phyloP scores from a whole-genome alignment of 1,140 invertebrate species.

The Drosophila malerkotliana region DNA sequence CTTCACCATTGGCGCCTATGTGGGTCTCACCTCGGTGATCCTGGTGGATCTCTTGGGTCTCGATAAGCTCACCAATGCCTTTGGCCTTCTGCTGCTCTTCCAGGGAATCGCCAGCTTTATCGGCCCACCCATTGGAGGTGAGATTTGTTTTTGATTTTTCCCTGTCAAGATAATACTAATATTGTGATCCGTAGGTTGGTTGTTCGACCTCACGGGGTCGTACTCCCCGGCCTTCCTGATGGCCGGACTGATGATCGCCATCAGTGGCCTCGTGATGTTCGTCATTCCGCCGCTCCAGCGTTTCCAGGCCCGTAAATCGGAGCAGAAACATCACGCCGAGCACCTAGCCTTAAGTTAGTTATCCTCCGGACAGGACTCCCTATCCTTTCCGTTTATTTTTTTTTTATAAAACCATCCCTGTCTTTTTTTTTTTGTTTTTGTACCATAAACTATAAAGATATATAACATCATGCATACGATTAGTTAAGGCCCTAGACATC shows the following conservation, averaged over 20 bases:
- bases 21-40: slow-evolving; percentile 95
- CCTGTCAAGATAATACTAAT: not conserved
- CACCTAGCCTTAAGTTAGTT: slow-evolving; percentile 71
- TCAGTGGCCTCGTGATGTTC: slow-evolving; percentile 95
- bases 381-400: not conserved
- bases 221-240: slow-evolving; percentile 94
- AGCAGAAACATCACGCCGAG: slow-evolving; percentile 53
- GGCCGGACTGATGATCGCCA: slow-evolving; percentile 91
- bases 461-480: slow-evolving; percentile 3
- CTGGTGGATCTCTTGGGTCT: slow-evolving; percentile 94
- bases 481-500: slow-evolving; percentile 23
- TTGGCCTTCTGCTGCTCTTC: slow-evolving; percentile 95
- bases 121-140: slow-evolving; percentile 95
- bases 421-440: slow-evolving; percentile 41
- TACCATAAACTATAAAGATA: slow-evolving; percentile 16
- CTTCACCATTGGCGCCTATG: slow-evolving; percentile 95
- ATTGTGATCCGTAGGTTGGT: slow-evolving; percentile 87
- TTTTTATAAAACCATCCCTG: slow-evolving; percentile 5
- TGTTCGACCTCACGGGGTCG: slow-evolving; percentile 90
- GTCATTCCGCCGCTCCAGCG: slow-evolving; percentile 91
- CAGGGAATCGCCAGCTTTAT: slow-evolving; percentile 95
- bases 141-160: slow-evolving; percentile 18
- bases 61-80: slow-evolving; percentile 95
- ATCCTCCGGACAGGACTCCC: too few relatives aligned
- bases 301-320: slow-evolving; percentile 63